Evolutionary conservation across 1,140 invertebrate genomes (phyloP), one percentile per base, ranked within the genome.

Genomic region (Oreohelix idahoensis): DNA sequence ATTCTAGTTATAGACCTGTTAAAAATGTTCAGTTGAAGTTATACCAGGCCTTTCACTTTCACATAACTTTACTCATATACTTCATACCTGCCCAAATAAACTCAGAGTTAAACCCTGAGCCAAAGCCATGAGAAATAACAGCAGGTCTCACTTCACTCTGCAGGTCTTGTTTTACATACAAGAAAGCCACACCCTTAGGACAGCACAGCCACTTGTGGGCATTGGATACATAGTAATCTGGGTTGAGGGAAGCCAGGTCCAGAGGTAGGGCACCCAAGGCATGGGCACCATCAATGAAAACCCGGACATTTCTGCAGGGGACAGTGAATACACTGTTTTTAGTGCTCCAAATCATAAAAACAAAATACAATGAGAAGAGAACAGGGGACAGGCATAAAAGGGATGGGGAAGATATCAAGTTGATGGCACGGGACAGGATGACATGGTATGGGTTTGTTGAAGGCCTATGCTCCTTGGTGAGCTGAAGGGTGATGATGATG

Each of bases 141-240:
- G 89, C 83, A 63, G 92, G 91, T 78, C 86, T 80, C 11, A 88
- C 87, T 39, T 78, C 76, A 11, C 73, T 17, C 80, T 92, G 88
- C 15, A 86, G 74, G 23, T 88, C 87, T 82, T 84, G 87, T 38
- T 84, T 86, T 0, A 92, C 92, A 86, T 91, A 93, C 70, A 92
- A 63, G 70, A 92, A 88, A 29, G 91, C 92, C 74, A 86, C 86
- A 38, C 92, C 92, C 85, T 92, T 92, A 0, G 90, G 90, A 76
- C 85, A 87, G 82, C 89, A 92, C 32, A 93, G 88, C 92, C 92
- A 93, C 85, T 93, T 93, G 84, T 93, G 92, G 38, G 87, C 88
- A 88, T 92, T 92, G 36, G 90, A 89, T 0, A 91, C 87, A 84
- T 92, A 92, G 83, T 87, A 92, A 66, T 92, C 92, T 58, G 89